Conservation (phyloP, 2,888 invertebrate genomes). For the Pogonocherus hispidulus region DNA sequence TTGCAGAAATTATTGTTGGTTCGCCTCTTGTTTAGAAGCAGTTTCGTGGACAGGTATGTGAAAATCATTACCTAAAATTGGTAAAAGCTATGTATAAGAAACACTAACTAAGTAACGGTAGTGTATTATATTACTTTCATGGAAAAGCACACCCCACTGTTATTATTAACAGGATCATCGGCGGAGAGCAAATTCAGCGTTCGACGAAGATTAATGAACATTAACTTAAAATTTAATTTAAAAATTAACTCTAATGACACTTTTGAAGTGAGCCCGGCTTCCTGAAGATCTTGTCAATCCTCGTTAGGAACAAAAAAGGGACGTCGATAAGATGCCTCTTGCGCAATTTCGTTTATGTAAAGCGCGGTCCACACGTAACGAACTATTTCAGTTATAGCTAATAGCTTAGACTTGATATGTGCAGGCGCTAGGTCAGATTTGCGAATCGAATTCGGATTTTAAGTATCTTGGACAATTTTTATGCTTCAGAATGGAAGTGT, state of each 20-base stretch:
- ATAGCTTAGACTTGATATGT: no score
- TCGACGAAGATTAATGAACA: slow-evolving; percentile 23
- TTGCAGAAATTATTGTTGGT: no score
- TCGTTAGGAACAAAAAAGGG: slow-evolving; percentile 9
- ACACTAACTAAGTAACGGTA: neutral
- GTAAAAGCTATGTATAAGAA: no score
- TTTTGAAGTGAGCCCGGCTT: neutral
- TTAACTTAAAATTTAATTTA: slow-evolving; percentile 19
- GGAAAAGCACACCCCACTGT: neutral
- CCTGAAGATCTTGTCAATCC: slow-evolving; percentile 20
- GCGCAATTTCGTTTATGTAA: neutral
- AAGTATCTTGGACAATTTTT: no score
- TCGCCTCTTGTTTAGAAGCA: no score
- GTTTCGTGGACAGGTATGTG: no score
- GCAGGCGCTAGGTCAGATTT: no score
- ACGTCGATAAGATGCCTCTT: neutral
- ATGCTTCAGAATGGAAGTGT: no score
- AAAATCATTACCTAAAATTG: neutral
- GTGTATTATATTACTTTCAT: neutral
- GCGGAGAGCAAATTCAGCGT: neutral
- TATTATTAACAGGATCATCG: neutral
- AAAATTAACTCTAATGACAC: slow-evolving; percentile 14
- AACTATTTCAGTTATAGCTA: neutral
- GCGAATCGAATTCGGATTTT: no score
- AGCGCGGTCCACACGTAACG: neutral